phyloP scores from a whole-genome alignment of 1,140 invertebrate species.

The Trichonephila clavata region DNA sequence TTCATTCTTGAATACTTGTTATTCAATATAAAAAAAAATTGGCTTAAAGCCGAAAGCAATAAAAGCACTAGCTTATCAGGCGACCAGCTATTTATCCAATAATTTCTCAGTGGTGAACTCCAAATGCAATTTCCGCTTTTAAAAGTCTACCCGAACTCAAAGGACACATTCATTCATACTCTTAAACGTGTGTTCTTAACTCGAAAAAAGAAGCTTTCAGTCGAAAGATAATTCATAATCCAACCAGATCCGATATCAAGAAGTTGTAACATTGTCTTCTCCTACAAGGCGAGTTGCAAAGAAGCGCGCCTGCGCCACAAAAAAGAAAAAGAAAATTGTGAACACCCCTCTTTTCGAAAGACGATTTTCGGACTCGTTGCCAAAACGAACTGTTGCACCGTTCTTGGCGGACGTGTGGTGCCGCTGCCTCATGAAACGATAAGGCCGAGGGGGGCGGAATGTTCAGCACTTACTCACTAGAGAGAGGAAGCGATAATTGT shows the following conservation, averaged over 20 bases:
- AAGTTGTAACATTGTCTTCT: neutral
- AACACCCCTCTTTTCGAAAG: slow-evolving; percentile 27
- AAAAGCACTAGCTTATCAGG: neutral
- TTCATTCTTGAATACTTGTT: neutral
- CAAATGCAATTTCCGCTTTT: slow-evolving; percentile 16
- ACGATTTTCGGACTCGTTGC: slow-evolving; percentile 53
- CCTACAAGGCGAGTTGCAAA: neutral
- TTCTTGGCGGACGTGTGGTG: slow-evolving; percentile 13
- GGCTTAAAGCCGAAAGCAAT: neutral
- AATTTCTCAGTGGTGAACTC: neutral
- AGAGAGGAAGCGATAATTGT: neutral
- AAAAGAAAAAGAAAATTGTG: neutral
- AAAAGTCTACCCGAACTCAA: neutral
- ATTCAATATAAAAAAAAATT: neutral
- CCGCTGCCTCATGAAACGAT: neutral
- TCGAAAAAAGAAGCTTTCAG: neutral
- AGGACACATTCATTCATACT: slow-evolving; percentile 25
- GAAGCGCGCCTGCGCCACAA: slow-evolving; percentile 3
- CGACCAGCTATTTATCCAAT: slow-evolving; percentile 9
- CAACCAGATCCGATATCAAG: slow-evolving; percentile 31
- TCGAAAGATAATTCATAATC: slow-evolving; percentile 23
- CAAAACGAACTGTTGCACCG: slow-evolving; percentile 65
- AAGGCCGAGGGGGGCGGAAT: slow-evolving; percentile 41
- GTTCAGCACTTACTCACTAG: neutral
- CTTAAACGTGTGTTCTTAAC: neutral